Evolutionary conservation across 2,888 invertebrate genomes (phyloP).

Genomic region (Noctua pronuba): DNA sequence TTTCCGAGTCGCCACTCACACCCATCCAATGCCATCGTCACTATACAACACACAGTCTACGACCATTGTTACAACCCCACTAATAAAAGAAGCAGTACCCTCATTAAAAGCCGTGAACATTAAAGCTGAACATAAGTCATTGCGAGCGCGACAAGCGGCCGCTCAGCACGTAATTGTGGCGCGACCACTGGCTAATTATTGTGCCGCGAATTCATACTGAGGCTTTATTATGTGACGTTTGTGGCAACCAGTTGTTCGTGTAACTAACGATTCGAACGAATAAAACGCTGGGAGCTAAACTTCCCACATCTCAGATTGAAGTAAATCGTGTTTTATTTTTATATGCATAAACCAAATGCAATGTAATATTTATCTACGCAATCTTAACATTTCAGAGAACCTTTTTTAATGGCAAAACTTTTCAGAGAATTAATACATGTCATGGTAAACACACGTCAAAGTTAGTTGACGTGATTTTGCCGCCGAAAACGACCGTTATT

Average conservation of each 20-base stretch:
- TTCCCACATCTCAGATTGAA: no score
- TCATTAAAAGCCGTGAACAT: conserved; percentile 49
- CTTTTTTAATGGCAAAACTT: no score
- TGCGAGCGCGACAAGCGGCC: conserved; percentile 42
- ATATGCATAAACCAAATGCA: no score
- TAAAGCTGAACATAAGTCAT: conserved; percentile 35
- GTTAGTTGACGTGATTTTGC: no score
- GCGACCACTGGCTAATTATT: conserved; percentile 63
- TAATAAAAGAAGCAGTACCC: conserved; percentile 21
- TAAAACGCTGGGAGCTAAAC: no score
- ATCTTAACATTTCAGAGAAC: no score
- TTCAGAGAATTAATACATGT: no score
- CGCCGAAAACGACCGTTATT: no score
- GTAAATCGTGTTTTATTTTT: no score
- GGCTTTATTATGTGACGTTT: conserved; percentile 10
- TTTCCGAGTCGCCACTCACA: background rate
- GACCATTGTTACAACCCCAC: background rate
- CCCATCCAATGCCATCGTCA: background rate
- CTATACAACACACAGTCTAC: background rate
- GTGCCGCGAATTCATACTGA: conserved; percentile 41
- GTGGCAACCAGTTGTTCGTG: conserved; percentile 33
- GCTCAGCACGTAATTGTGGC: conserved; percentile 66
- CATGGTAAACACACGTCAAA: no score
- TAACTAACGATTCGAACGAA: background rate
- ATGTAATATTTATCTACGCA: no score